Conservation (phyloP, 2,888 invertebrate species). For the Cheilosia impressa region DNA sequence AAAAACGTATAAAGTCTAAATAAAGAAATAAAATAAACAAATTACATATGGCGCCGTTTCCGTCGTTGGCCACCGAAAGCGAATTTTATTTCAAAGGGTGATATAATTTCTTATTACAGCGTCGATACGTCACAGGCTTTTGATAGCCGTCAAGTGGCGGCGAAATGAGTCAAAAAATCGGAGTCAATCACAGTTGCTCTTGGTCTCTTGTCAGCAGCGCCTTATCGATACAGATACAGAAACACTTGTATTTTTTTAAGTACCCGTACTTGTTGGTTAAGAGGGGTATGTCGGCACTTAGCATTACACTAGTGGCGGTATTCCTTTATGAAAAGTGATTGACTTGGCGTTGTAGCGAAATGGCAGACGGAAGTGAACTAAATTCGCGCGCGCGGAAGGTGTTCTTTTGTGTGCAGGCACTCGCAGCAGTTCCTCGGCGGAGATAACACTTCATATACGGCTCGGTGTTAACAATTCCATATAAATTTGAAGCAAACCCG, state of each 20-base stretch:
- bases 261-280: conserved; percentile 26
- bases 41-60: conserved; percentile 32
- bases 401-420: conserved; percentile 56
- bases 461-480: conserved; percentile 32
- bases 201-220: neutral
- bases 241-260: conserved; percentile 5
- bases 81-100: conserved; percentile 36
- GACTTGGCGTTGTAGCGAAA: conserved; percentile 45
- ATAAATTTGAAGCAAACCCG: conserved; percentile 40
- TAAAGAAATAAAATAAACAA: conserved; percentile 58
- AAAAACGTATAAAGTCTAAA: conserved; percentile 35
- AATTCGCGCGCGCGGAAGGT: conserved; percentile 45
- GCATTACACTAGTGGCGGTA: conserved; percentile 48
- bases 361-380: conserved; percentile 38
- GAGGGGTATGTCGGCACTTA: conserved; percentile 52
- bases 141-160: neutral
- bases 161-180: conserved; percentile 19
- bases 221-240: conserved; percentile 34
- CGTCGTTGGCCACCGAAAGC: conserved; percentile 17
- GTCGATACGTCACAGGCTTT: conserved; percentile 17
- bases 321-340: conserved; percentile 58
- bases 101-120: conserved; percentile 31
- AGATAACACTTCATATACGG: conserved; percentile 69
- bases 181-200: conserved; percentile 26
- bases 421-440: conserved; percentile 21